These are phyloP conservation scores for Drosophila azteca DNA, from an alignment of 1,140 invertebrate genomes.

Conservation along the genomic window DNA sequence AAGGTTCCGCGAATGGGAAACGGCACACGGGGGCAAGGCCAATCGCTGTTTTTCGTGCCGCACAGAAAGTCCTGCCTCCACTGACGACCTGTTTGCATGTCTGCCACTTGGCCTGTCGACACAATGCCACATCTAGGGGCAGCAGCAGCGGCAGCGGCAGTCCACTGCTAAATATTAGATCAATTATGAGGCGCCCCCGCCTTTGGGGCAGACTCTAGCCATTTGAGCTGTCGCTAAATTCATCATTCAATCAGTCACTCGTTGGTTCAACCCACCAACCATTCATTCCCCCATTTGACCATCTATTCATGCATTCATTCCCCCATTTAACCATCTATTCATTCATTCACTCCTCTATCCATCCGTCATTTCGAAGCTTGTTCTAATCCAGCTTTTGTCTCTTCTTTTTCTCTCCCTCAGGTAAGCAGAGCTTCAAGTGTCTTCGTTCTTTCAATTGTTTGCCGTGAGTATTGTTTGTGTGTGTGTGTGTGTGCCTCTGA, in stretches of 20 bases:
- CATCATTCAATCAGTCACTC: conserved; percentile 8
- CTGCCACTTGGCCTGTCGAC: conserved; percentile 67
- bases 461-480: conserved; percentile 5
- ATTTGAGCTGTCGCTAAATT: conserved; percentile 49
- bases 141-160: conserved; percentile 9
- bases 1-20: no score
- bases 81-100: conserved; percentile 74
- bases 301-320: background rate
- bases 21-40: background rate
- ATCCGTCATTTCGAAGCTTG: conserved; percentile 22
- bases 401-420: conserved; percentile 45
- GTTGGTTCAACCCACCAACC: no score
- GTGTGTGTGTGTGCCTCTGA: no score
- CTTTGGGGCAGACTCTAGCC: conserved; percentile 17
- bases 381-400: conserved; percentile 49
- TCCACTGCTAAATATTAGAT: conserved; percentile 65
- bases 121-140: conserved; percentile 6
- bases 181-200: conserved; percentile 52
- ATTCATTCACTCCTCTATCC: conserved; percentile 5
- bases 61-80: conserved; percentile 4
- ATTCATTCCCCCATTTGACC: no score
- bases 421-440: conserved; percentile 54
- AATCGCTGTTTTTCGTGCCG: conserved; percentile 35
- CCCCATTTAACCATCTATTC: background rate
- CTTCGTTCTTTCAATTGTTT: conserved; percentile 10